Percentiles rank a stretch among this genome's conserved stretches.
These are phyloP conservation scores for Patella vulgata DNA, from an alignment of 1,140 invertebrate genomes.

Conservation along the genomic window DNA sequence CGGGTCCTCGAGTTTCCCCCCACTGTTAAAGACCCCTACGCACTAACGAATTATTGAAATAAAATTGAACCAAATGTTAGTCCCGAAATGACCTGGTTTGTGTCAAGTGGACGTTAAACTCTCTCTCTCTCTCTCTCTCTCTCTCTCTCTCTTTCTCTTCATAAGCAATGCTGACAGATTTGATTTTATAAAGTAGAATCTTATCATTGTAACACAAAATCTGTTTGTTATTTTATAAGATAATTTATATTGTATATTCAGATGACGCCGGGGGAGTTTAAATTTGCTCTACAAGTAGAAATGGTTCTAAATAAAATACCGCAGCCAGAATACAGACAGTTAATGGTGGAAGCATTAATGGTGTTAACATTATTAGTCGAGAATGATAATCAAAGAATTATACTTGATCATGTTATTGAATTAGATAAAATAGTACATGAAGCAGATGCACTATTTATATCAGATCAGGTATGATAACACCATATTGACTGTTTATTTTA, in stretches of 20 bases:
- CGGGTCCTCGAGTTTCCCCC: too few species aligned
- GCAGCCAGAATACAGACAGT: constrained; percentile 97
- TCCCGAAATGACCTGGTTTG: too few species aligned
- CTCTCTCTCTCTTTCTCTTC: too few species aligned
- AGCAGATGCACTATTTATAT: constrained; percentile 94
- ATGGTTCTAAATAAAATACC: constrained; percentile 97
- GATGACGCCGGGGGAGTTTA: constrained; percentile 98
- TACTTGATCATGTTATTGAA: constrained; percentile 78
- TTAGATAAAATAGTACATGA: constrained; percentile 93
- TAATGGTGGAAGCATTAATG: constrained; percentile 98
- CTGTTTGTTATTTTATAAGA: too few species aligned
- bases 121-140: too few species aligned
- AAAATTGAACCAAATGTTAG: too few species aligned
- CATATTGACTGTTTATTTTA: too few species aligned
- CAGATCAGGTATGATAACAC: constrained; percentile 89
- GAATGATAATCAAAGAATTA: constrained; percentile 77
- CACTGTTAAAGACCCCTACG: too few species aligned
- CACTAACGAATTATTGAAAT: too few species aligned
- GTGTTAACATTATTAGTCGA: constrained; percentile 86
- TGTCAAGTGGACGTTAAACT: too few species aligned
- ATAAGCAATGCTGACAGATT: neutral
- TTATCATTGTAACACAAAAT: too few species aligned
- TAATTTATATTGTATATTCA: constrained; percentile 21
- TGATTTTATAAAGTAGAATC: too few species aligned
- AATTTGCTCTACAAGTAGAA: constrained; percentile 98